Evolutionary conservation across 2,888 invertebrate species (phyloP), one percentile per base, ranked within the genome.

Genomic region (Tetheella fluctuosa): DNA sequence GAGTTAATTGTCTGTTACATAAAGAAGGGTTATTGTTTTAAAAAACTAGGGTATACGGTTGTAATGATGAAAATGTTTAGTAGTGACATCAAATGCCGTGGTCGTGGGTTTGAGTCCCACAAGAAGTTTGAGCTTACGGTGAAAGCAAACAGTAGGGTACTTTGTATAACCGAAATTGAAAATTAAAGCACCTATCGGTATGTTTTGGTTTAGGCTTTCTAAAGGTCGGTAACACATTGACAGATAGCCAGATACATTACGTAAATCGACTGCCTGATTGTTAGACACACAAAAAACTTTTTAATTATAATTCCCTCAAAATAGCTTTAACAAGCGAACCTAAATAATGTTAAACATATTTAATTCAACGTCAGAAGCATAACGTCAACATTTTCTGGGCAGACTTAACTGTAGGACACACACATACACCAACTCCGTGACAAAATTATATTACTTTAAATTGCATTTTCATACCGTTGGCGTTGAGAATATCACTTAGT

Each of bases 401-500:
- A 68, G 62, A 65, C 60, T 62, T 54, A 61, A 58, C 52, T 61
- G 52, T 53, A 20, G 39, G 48, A 42, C 6, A 6, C 6, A 25
- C 25, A 30, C 61, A 56, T 55, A 52, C 34, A 52, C 8, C 56
- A 60, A 20, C 28, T 54, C 30, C 17, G 61, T 55, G 48, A 48
- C 25, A 48, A 60, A 68, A 64, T 62, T 42, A 60, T 54, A 54
- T 56, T 63, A 69, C 63, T 66, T 69, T 52, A 67, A 66, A 63
- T 60, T 62, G 60, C 59, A 48, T 54, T 30, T 54, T n/a, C 12
- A 5, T 17, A 17, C 28, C n/a, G 17, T 20, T 54, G 10, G 25
- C 28, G 28, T 25, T 30, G 17, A 25, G 17, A 54, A 28, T 54
- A 30, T 54, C n/a, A n/a, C 28, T 53, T 25, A 28, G 30, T 10